Base-by-base conservation (phyloP, 2,113 vertebrate species). In the Ceyx margarethae region DNA sequence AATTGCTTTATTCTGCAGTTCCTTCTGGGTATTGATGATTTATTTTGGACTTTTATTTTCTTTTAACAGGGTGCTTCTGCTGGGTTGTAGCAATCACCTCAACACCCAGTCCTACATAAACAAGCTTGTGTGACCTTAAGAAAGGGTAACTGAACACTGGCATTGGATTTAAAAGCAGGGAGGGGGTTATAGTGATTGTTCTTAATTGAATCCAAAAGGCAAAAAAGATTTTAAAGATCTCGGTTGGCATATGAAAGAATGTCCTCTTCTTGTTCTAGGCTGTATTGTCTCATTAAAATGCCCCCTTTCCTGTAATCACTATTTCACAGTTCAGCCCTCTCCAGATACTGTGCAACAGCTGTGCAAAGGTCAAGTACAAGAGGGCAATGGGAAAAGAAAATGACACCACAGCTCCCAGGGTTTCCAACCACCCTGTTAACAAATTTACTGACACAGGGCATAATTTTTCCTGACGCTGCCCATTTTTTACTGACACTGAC, bases 301-400 rank as follows among this genome's bases (percentile, higher is more conserved):
- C 83, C 77, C 75, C 14, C 51, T 81, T 90, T 85, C 61, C 79
- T 80, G 74, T 92, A 96, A 95, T 91, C 90, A 69, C 79, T 48
- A 67, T 94, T 94, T 95, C 88, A 94, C 93, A 94, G 85, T 91
- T 97, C 90, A 95, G 76, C 87, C 92, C 94, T 94, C 88, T 97
- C 82, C 76, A 93, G 78, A 81, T 91, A 80, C 78, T 96, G 78
- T 84, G 85, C 94, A 92, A 92, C 95, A 95, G 83, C 92, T 95
- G 85, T 86, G 81, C 93, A 96, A 93, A 97, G 90, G 95, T 96
- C 94, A 96, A 91, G 91, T 85, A 87, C 74, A 93, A 81, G 85
- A 96, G 94, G 86, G 37, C 79, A 77, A 74, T 43, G 76, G 61
- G 90, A 91, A 94, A 94, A 94, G 89, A 95, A 89, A 95, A 81